Evolutionary conservation across 2,888 invertebrate species (phyloP), one percentile per base, ranked within the genome.

Genomic region (Criorhina ranunculi): DNA sequence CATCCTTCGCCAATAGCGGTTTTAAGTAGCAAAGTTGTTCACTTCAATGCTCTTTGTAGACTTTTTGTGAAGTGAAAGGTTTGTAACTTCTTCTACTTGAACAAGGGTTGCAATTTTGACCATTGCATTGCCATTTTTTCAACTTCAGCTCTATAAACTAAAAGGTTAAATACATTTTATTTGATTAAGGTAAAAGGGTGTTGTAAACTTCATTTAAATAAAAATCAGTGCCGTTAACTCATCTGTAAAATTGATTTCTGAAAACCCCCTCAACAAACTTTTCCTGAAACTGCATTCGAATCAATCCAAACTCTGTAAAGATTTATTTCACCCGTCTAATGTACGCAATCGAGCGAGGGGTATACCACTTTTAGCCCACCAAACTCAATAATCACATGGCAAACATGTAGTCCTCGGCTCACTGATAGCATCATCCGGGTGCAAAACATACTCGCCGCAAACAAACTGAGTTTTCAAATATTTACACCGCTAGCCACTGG

Each of bases 401-500:
- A 44, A 44, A 55, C 19, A 35, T 46, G 49, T 12, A 66, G 12
- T 42, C n/a, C 31, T 5, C 17, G 55, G 2, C 15, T 33, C 11
- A 33, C 55, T 29, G 11, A n/a, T 35, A 9, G 24, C 37, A 33
- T 5, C 24, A 29, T 44, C 40, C 11, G 37, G 8, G 15, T 9
- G 29, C 19, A 31, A 62, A 69, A 60, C 49, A 24, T 24, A 1
- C 24, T 4, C 24, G 24, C 46, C 70, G n/a, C 62, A 37, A 64
- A 29, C 57, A 42, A 51, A 57, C 62, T 24, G 57, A 35, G 33
- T 51, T 66, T 53, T 35, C 64, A 73, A 73, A 79, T 66, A 72
- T 79, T 66, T 79, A 64, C 66, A 80, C 53, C 66, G 24, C 42
- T 15, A 42, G 60, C 75, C 80, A 53, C 33, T 67, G 60, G 80